Conservation (phyloP, 2,888 invertebrate genomes). For the Aproaerema taeniolella region DNA sequence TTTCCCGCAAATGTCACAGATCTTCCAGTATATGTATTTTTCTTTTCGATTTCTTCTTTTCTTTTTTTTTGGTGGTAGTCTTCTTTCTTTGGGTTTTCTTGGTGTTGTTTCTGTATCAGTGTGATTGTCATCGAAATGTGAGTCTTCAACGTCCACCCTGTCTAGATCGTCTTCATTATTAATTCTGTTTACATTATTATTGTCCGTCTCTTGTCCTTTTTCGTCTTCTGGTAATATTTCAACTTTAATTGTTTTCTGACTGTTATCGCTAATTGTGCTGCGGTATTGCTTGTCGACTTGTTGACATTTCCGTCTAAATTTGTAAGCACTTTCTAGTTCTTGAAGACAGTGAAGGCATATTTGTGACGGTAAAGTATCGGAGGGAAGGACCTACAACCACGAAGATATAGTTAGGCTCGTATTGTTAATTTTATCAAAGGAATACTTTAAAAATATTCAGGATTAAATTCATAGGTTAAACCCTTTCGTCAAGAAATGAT, state of each 20-base stretch:
- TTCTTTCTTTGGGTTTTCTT: slow-evolving; percentile 21
- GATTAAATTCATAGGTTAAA: no score
- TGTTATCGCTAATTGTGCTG: slow-evolving; percentile 15
- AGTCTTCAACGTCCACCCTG: slow-evolving; percentile 29
- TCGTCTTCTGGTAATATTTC: slow-evolving; percentile 30
- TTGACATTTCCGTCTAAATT: slow-evolving; percentile 66
- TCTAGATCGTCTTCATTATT: slow-evolving; percentile 20
- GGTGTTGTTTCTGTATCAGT: slow-evolving; percentile 23
- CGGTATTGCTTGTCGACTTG: slow-evolving; percentile 50
- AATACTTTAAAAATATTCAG: no score
- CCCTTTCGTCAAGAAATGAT: no score
- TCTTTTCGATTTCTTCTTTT: slow-evolving; percentile 41
- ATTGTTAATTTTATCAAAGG: no score
- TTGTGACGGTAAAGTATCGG: slow-evolving; percentile 54
- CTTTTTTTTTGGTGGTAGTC: slow-evolving; percentile 26
- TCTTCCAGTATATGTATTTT: slow-evolving; percentile 62
- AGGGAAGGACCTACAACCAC: slow-evolving; percentile 49
- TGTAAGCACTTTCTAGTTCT: slow-evolving; percentile 62
- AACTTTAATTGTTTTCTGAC: slow-evolving; percentile 40
- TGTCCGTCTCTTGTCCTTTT: no score
- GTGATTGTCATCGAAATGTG: slow-evolving; percentile 28
- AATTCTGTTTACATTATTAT: slow-evolving; percentile 21
- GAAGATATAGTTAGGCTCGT: no score
- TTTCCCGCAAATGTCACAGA: slow-evolving; percentile 69
- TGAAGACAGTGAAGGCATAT: slow-evolving; percentile 57